phyloP scores from a whole-genome alignment of 2,797 vertebrate species.

The Aulostomus chinensis region DNA sequence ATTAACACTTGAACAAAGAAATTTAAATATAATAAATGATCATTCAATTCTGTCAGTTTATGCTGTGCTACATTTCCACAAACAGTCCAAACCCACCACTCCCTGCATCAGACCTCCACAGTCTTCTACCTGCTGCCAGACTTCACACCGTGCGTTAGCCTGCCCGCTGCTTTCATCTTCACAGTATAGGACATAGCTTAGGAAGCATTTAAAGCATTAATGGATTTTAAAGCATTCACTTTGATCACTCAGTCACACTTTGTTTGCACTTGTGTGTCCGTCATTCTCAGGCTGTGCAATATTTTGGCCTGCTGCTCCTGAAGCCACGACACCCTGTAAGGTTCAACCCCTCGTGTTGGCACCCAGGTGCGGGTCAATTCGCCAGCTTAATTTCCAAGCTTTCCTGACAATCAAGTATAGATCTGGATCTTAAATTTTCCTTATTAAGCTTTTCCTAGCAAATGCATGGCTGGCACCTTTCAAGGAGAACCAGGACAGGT shows the following conservation, averaged over 20 bases:
- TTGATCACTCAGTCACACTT: slow-evolving; percentile 1
- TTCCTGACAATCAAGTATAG: slow-evolving; percentile 44
- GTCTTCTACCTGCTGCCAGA: no score
- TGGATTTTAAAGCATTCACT: slow-evolving; percentile 11
- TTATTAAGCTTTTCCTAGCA: slow-evolving; percentile 16
- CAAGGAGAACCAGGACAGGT: slow-evolving; percentile 47
- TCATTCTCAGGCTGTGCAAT: no score
- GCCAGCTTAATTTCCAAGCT: slow-evolving; percentile 14
- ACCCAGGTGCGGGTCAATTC: slow-evolving; percentile 10
- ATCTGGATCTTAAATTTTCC: slow-evolving; percentile 16
- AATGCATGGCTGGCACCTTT: slow-evolving; percentile 31
- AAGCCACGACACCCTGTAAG: slow-evolving; percentile 21
- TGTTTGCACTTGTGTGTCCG: no score
- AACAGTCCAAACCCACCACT: no score
- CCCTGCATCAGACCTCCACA: no score
- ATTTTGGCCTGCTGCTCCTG: slow-evolving; percentile 8
- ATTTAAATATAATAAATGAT: neutral
- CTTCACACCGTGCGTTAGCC: slow-evolving; percentile 1
- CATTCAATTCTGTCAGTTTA: no score
- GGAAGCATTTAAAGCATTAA: slow-evolving; percentile 6
- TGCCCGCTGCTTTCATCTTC: neutral
- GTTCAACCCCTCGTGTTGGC: slow-evolving; percentile 20
- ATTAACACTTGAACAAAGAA: no score
- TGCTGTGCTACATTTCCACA: no score
- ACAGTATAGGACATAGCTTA: neutral